Base-by-base conservation (phyloP, 2,888 invertebrate species). In the Andrena trimmerana region DNA sequence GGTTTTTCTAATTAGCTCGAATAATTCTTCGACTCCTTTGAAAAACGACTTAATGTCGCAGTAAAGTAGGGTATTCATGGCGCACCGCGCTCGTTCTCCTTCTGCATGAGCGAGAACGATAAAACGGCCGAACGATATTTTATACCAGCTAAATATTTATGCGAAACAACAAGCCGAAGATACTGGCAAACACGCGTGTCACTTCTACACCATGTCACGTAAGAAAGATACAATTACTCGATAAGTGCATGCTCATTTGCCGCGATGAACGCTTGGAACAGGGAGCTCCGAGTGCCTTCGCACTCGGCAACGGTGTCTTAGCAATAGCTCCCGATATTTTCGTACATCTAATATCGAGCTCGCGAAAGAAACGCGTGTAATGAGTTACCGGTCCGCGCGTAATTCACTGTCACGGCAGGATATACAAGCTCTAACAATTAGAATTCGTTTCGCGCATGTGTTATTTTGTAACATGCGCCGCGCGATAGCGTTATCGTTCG, bases 381-480 rank as follows among this genome's bases (percentile, higher is more conserved):
- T n/a, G 24, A 24, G 29, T 27, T 42, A 63, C 42, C 71, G 29
- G 16, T 16, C 48, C 6, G 48, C 59, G 31, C 20, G 69, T 65
- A 62, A 79, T 78, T 78, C 63, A 69, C 54, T 50, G 50, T 24
- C 42, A 16, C 13, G 27, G 31, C 42, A 42, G 54, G 36, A 42
- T 54, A 20, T 33, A 76, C 57, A 59, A 59, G 57, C n/a, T 42
- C 24, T 1, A 31, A 50, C 78, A 60, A 67, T 77, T 67, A 42
- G 59, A 36, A 63, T 78, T 57, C 54, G 62, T 68, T 63, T 77
- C 54, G 69, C 63, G 78, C 68, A 78, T 69, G 78, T 50, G 68
- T 76, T 50, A 42, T 60, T 57, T 68, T 77, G 78, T 68, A 78
- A 68, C 33, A 16, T 52, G 62, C 59, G 33, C 27, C 3, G 20